A percentile compares a stretch with the other conserved stretches of the same genome.
Evolutionary conservation across 2,113 vertebrate genomes (phyloP).

Genomic region (Silurus meridionalis): DNA sequence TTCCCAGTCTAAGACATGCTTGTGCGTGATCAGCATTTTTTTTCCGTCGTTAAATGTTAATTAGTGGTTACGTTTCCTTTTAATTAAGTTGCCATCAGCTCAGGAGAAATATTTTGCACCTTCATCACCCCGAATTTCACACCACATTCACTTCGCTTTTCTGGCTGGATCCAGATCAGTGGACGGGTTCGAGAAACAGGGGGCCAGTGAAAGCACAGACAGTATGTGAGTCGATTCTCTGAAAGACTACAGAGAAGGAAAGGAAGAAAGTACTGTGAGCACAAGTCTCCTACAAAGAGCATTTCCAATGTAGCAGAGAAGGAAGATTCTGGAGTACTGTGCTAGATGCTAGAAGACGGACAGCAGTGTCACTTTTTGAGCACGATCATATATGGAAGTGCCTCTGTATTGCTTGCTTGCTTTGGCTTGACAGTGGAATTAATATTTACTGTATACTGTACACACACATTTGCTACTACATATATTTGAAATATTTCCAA

Average conservation of each 20-base stretch:
- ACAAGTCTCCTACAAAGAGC: neutral
- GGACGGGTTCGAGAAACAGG: neutral
- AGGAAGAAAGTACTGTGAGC: neutral
- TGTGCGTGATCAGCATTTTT: slow-evolving; percentile 8
- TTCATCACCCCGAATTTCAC: neutral
- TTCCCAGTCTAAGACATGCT: slow-evolving; percentile 5
- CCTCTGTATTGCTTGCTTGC: neutral
- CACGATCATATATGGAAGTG: neutral
- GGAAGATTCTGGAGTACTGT: too few relatives aligned
- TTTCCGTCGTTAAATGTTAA: slow-evolving; percentile 18
- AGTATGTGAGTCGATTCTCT: neutral
- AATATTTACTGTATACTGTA: neutral
- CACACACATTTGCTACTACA: neutral
- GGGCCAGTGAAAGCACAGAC: neutral
- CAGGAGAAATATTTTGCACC: slow-evolving; percentile 11
- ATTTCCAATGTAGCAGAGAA: neutral
- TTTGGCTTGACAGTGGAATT: neutral
- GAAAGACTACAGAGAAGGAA: slow-evolving; percentile 1
- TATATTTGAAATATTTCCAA: neutral
- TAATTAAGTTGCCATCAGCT: slow-evolving; percentile 1
- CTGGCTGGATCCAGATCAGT: neutral
- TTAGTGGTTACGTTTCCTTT: slow-evolving; percentile 18
- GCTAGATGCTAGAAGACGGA: neutral
- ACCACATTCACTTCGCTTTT: neutral
- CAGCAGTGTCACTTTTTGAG: neutral